A percentile compares a stretch with the other conserved stretches of the same genome.
These are phyloP conservation scores for Distichodus sexfasciatus DNA, from an alignment of 2,797 vertebrate species.

Conservation along the genomic window DNA sequence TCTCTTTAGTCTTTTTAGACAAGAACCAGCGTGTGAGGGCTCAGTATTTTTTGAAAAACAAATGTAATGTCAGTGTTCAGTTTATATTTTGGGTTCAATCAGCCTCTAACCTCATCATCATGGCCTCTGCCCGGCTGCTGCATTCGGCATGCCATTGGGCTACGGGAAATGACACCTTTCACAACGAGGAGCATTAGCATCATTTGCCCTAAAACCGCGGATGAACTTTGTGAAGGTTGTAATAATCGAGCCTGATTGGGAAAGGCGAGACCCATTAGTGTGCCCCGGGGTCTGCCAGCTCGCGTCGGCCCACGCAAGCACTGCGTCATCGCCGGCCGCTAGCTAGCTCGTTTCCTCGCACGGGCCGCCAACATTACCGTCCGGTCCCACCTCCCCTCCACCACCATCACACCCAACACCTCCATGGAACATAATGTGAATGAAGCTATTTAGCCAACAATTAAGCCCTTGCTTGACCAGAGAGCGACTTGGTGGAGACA, in stretches of 20 bases:
- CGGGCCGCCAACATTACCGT: conserved; percentile 25
- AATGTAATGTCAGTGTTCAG: background rate
- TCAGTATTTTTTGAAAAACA: no score
- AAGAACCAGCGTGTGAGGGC: no score
- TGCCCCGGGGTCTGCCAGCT: conserved; percentile 33
- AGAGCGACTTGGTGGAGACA: conserved; percentile 32
- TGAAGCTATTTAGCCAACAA: conserved; percentile 48
- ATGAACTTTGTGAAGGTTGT: conserved; percentile 48
- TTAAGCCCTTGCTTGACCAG: conserved; percentile 40
- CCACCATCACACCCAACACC: no score
- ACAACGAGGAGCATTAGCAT: conserved; percentile 8
- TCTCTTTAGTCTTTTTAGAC: no score
- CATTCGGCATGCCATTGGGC: background rate
- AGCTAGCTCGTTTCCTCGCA: conserved; percentile 33
- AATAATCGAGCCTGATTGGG: conserved; percentile 39
- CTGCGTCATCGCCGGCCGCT: conserved; percentile 30
- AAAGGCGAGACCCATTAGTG: conserved; percentile 40
- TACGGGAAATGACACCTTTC: conserved; percentile 21
- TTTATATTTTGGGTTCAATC: background rate
- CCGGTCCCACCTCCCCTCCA: conserved; percentile 2
- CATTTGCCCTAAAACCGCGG: conserved; percentile 41
- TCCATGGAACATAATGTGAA: conserved; percentile 39
- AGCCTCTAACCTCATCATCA: conserved; percentile 3
- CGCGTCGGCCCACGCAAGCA: conserved; percentile 13
- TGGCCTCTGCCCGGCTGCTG: conserved; percentile 7